Conservation (phyloP, 2,888 invertebrate species). For the Pelosia muscerda region DNA sequence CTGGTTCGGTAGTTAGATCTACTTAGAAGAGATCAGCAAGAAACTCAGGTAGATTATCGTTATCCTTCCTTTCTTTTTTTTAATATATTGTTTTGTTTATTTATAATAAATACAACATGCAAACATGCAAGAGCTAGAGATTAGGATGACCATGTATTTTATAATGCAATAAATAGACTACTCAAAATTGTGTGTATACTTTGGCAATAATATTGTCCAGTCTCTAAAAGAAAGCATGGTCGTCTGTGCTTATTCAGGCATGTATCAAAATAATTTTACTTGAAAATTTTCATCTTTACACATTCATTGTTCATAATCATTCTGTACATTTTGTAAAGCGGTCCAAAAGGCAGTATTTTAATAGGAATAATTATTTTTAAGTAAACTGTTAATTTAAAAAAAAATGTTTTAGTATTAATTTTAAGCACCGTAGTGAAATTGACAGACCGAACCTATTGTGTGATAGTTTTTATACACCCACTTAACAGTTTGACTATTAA, state of each 20-base stretch:
- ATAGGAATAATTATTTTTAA: constrained; percentile 20
- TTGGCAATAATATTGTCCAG: neutral
- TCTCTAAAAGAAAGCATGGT: neutral
- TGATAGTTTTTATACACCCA: neutral
- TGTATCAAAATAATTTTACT: constrained; percentile 8
- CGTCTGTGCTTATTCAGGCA: neutral
- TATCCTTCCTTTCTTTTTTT: too few relatives aligned
- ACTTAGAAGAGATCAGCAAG: too few relatives aligned
- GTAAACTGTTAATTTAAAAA: neutral
- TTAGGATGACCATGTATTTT: too few relatives aligned
- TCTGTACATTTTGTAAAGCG: constrained; percentile 28
- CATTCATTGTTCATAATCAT: constrained; percentile 34
- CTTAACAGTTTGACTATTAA: neutral
- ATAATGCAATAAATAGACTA: neutral
- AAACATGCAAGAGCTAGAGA: too few relatives aligned
- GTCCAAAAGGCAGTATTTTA: constrained; percentile 82
- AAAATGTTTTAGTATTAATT: neutral
- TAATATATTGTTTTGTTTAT: too few relatives aligned
- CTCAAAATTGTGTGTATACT: neutral
- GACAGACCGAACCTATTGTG: neutral
- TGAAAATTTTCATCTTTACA: constrained; percentile 5
- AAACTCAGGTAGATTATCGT: too few relatives aligned
- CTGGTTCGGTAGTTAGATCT: too few relatives aligned
- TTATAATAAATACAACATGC: too few relatives aligned
- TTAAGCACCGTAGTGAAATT: neutral